A percentile compares a stretch with the other conserved stretches of the same genome.
Conservation (phyloP, 1,140 invertebrate genomes). For the Monochamus saltuarius region DNA sequence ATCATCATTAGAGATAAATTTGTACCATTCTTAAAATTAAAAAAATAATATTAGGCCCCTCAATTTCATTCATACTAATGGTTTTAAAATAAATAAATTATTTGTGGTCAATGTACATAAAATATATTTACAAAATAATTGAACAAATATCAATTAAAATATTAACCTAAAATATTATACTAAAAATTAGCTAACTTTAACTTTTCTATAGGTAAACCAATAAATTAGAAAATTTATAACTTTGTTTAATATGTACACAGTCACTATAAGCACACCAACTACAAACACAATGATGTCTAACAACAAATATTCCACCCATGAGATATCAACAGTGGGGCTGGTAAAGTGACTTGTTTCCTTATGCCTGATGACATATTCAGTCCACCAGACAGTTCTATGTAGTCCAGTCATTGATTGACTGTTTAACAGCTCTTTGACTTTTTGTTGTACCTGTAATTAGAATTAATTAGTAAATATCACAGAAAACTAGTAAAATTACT, state of each 20-base stretch:
- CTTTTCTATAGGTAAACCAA: no score
- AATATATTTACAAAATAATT: no score
- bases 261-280: background rate
- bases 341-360: constrained; percentile 49
- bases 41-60: no score
- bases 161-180: no score
- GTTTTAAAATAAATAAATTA: no score
- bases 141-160: no score
- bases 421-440: constrained; percentile 20
- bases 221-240: no score
- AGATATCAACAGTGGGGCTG: constrained; percentile 43
- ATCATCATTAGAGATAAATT: no score
- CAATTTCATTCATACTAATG: no score
- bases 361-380: constrained; percentile 54
- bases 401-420: constrained; percentile 47
- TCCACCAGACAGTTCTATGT: constrained; percentile 55
- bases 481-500: background rate
- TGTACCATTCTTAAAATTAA: no score
- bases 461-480: background rate
- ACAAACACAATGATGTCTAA: constrained; percentile 49
- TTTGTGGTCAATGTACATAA: no score
- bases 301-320: constrained; percentile 53
- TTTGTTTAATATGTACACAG: background rate
- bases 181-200: no score
- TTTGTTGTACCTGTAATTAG: constrained; percentile 31